Evolutionary conservation across 2,797 vertebrate species (phyloP), one percentile per base, ranked within the genome.

Genomic region (Myotis findleyi): DNA sequence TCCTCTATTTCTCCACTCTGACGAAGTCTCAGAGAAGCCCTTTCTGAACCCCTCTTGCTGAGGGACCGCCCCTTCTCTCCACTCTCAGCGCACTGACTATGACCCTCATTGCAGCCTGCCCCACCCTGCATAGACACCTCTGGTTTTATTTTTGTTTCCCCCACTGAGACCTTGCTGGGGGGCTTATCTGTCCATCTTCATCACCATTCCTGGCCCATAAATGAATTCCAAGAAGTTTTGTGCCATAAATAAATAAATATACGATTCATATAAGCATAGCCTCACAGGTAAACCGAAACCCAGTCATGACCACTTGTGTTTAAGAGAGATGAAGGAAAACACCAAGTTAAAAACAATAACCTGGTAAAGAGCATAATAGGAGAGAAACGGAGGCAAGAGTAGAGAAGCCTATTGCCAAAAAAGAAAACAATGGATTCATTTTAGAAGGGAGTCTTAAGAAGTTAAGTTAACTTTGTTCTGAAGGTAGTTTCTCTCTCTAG

Each of bases 41-140:
- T 12, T n/a, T 25, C 23, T 7, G 2, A 30, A 3, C 20, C n/a
- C 41, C 0, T n/a, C 6, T 3, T 16, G n/a, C 64, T 33, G 11
- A 11, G 3, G 3, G 5, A 14, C 51, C 3, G 0, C 75, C 2
- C 8, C 23, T 62, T 27, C 73, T 49, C 17, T 14, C 6, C 0
- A 51, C 7, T 11, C 30, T 17, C 77, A 47, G 0, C 2, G 21
- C 14, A 7, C 21, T 2, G 0, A 11, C 7, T 4, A 7, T 30
- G 27, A 47, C 44, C 53, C 23, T 68, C 59, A 2, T 0, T 5
- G 62, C 16, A 20, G 23, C 20, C 18, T 33, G 20, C 7, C 14
- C 18, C 7, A 7, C 17, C 17, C 55, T 51, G 47, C 27, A 16
- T 33, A 6, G 23, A 36, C 27, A 38, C 6, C 9, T 5, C 3